Evolutionary conservation across 1,140 invertebrate genomes (phyloP).

Genomic region (Nasonia longicornis): DNA sequence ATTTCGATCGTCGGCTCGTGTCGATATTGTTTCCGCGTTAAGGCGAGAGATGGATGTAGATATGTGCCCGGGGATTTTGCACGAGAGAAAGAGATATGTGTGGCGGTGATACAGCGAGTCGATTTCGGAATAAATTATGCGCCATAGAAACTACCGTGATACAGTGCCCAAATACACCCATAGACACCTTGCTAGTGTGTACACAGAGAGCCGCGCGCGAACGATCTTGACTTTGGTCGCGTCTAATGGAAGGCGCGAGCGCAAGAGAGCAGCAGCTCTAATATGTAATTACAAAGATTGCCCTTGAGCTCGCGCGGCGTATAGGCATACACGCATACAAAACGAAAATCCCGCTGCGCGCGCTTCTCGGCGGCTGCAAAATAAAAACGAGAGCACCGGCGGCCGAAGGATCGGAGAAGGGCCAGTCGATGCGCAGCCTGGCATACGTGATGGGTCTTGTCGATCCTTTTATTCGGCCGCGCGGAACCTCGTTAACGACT

Average conservation of each 20-base stretch:
- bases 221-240: slow-evolving; percentile 28
- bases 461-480: neutral
- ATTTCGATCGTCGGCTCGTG: neutral
- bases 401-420: slow-evolving; percentile 21
- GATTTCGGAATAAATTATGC: neutral
- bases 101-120: neutral
- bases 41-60: slow-evolving; percentile 7
- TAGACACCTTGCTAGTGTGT: neutral
- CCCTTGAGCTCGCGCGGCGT: slow-evolving; percentile 52
- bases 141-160: neutral
- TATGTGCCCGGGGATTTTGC: neutral
- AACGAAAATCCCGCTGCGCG: slow-evolving; percentile 3
- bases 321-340: slow-evolving; percentile 36
- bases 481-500: slow-evolving; percentile 43
- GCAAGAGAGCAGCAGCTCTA: slow-evolving; percentile 50
- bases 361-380: neutral
- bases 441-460: neutral
- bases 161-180: no score
- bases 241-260: slow-evolving; percentile 67
- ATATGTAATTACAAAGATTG: slow-evolving; percentile 70
- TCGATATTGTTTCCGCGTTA: slow-evolving; percentile 32
- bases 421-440: slow-evolving; percentile 16
- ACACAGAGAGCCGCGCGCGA: neutral
- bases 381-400: slow-evolving; percentile 4
- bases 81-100: neutral